A percentile compares a stretch with the other conserved stretches of the same genome.
Conservation (phyloP, 2,113 vertebrate species). For the Alethe diademata region DNA sequence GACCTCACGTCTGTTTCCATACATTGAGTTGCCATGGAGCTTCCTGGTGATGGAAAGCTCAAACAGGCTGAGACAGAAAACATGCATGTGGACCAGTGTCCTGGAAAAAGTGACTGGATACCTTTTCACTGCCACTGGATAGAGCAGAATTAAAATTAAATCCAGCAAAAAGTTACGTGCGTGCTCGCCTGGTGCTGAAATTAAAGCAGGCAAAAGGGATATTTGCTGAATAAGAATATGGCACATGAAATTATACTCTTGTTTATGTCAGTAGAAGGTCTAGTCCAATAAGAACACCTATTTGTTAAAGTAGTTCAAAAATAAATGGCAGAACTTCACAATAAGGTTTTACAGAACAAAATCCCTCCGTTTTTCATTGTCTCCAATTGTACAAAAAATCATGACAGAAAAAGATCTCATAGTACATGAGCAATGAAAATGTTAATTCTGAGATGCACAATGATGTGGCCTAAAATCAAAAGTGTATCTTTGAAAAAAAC, state of each 20-base stretch:
- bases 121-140: neutral
- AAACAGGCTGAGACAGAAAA: neutral
- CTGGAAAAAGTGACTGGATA: slow-evolving; percentile 3
- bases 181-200: neutral
- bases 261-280: neutral
- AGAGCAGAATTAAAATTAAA: neutral
- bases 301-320: neutral
- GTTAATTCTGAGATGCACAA: neutral
- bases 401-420: neutral
- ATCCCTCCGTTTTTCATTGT: neutral
- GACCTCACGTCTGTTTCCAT: slow-evolving; percentile 35
- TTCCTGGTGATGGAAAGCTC: neutral
- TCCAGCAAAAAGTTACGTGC: neutral
- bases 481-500: neutral
- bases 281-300: neutral
- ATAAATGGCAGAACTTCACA: neutral
- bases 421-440: neutral
- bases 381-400: neutral
- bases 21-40: neutral
- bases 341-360: neutral
- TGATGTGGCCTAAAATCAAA: neutral
- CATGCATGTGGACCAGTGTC: neutral
- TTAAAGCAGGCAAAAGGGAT: neutral
- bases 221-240: neutral
- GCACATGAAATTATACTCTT: neutral